A percentile compares a stretch with the other conserved stretches of the same genome.
These are phyloP conservation scores for Astur gentilis DNA, from an alignment of 2,113 vertebrate species.

Conservation along the genomic window DNA sequence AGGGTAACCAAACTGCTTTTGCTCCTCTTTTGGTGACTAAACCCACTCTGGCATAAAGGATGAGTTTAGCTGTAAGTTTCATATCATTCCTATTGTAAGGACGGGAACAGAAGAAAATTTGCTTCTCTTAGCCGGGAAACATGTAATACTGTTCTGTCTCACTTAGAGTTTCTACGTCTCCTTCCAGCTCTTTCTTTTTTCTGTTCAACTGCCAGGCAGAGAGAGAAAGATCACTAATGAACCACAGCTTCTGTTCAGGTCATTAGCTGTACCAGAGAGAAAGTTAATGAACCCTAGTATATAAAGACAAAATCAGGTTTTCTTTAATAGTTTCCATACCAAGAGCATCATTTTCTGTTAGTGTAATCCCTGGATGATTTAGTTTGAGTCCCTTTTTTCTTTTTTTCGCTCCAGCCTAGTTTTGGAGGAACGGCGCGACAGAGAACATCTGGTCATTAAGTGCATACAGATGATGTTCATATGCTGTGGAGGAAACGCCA, in stretches of 20 bases:
- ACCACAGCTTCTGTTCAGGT: constrained; percentile 68
- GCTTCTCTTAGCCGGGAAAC: neutral
- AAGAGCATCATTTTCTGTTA: constrained; percentile 68
- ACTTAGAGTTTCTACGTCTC: neutral
- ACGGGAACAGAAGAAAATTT: neutral
- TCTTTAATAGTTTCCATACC: constrained; percentile 69
- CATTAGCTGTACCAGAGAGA: constrained; percentile 69
- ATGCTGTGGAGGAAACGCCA: neutral
- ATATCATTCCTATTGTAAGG: neutral
- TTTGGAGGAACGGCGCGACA: constrained; percentile 4
- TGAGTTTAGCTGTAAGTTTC: neutral
- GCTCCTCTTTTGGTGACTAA: neutral
- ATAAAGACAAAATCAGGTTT: constrained; percentile 71
- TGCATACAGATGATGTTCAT: constrained; percentile 34
- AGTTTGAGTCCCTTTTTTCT: neutral
- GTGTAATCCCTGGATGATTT: constrained; percentile 63
- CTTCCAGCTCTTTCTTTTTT: constrained; percentile 29
- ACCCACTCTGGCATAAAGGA: neutral
- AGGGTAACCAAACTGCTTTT: neutral
- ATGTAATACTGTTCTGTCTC: neutral
- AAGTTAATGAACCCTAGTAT: constrained; percentile 71
- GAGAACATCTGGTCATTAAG: constrained; percentile 67
- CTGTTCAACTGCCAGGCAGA: constrained; percentile 59
- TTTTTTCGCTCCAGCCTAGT: neutral
- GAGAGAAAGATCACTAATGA: constrained; percentile 66